These are phyloP conservation scores for Scaptomyza pallida DNA, from an alignment of 1,140 invertebrate genomes.

Conservation along the genomic window DNA sequence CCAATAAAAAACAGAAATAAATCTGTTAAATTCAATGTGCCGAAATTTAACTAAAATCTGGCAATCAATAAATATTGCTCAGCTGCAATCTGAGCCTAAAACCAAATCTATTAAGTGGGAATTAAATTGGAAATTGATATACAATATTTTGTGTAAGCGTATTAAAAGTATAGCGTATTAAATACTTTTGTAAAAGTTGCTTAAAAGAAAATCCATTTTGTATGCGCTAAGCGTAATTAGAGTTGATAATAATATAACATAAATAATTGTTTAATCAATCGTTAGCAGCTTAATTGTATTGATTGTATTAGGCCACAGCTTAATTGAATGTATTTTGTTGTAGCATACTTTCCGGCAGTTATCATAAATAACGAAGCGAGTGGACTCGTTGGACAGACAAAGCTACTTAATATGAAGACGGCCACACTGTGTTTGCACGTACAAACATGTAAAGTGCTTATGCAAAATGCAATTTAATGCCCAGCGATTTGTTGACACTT, in stretches of 20 bases:
- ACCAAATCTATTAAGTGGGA: not conserved
- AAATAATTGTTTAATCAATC: not conserved
- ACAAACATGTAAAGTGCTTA: conserved; percentile 59
- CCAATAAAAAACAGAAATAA: conserved; percentile 41
- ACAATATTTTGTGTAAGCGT: too few species aligned
- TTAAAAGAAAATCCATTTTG: too few species aligned
- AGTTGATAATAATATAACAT: too few species aligned
- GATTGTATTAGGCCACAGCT: not conserved
- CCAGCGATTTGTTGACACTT: conserved; percentile 77
- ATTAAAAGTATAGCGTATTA: too few species aligned
- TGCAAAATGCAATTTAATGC: conserved; percentile 77
- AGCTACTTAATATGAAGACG: conserved; percentile 10
- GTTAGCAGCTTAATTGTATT: not conserved
- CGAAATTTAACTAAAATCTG: conserved; percentile 23
- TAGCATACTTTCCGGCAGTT: conserved; percentile 55
- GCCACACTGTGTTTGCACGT: conserved; percentile 10
- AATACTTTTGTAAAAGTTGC: too few species aligned
- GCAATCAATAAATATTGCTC: conserved; percentile 5
- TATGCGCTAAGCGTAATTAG: too few species aligned
- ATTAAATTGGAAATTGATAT: too few species aligned
- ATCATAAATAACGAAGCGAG: not conserved
- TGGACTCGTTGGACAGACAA: conserved; percentile 20
- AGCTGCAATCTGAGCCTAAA: not conserved
- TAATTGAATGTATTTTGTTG: conserved; percentile 17
- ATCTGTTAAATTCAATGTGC: conserved; percentile 2